phyloP scores from a whole-genome alignment of 92 coral and sea anemone species.

The Hydrozoanthus gracilis region DNA sequence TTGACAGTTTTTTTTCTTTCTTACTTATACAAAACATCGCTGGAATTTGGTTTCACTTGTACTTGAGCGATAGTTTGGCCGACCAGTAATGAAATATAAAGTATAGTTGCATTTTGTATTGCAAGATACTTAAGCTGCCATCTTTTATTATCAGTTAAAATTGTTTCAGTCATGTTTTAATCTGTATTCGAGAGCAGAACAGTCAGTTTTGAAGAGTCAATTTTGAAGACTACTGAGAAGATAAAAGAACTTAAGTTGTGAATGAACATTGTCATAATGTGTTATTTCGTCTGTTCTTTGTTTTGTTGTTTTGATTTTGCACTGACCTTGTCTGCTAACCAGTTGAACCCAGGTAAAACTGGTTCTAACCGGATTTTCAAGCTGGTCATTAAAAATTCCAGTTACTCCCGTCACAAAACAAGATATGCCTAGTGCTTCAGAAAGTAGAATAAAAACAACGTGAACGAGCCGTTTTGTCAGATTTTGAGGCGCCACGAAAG shows the following conservation, averaged over 20 bases:
- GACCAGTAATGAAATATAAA: too few species aligned
- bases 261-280: background rate
- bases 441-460: background rate
- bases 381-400: background rate
- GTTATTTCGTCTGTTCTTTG: background rate
- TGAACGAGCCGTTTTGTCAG: background rate
- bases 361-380: constrained; percentile 16
- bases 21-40: constrained; percentile 8
- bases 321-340: background rate
- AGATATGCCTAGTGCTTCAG: background rate
- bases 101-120: too few species aligned
- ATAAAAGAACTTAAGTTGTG: too few species aligned
- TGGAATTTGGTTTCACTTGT: constrained; percentile 4
- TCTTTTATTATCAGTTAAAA: too few species aligned
- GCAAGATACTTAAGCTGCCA: too few species aligned
- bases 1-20: background rate
- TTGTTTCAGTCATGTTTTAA: too few species aligned
- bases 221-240: too few species aligned
- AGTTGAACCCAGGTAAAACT: background rate
- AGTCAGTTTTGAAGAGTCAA: too few species aligned
- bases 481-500: background rate
- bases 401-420: background rate
- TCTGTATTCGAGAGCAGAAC: too few species aligned
- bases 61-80: constrained; percentile 10
- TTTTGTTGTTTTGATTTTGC: background rate